Evolutionary conservation across 2,113 vertebrate genomes (phyloP).

Genomic region (Egretta garzetta): DNA sequence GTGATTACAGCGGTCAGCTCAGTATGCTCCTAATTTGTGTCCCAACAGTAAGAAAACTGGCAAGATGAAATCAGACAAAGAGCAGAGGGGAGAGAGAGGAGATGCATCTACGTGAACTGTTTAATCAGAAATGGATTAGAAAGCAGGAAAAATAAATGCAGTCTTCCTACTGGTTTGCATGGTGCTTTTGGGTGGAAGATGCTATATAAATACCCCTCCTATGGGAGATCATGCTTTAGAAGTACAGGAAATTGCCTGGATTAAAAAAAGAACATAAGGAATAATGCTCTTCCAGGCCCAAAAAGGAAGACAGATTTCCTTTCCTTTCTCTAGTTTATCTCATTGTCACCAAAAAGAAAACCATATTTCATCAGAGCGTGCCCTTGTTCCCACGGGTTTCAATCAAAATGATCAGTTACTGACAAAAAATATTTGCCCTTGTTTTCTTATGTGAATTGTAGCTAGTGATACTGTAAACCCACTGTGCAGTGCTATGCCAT

Average conservation of each 20-base stretch:
- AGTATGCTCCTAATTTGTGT: not conserved
- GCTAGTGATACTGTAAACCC: not conserved
- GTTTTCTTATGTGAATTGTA: not conserved
- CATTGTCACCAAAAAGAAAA: not conserved
- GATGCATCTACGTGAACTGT: not conserved
- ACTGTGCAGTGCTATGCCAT: not conserved
- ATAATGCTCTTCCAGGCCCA: not conserved
- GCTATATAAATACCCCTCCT: not conserved
- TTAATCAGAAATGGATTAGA: not conserved
- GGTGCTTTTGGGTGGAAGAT: not conserved
- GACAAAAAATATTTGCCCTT: not conserved
- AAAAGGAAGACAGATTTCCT: conserved; percentile 2
- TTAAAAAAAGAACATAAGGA: not conserved
- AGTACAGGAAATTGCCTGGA: conserved; percentile 21
- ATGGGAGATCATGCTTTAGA: not conserved
- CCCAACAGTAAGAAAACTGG: not conserved
- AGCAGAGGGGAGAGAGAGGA: not conserved
- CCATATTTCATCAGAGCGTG: not conserved
- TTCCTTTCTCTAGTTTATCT: not conserved
- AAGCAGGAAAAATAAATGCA: not conserved
- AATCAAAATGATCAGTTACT: not conserved
- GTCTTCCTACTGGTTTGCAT: not conserved
- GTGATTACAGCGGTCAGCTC: not conserved
- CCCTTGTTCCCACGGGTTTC: not conserved
- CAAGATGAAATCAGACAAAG: not conserved